Evolutionary conservation across 1,140 invertebrate species (phyloP), one percentile per base, ranked within the genome.

Genomic region (Scaptodrosophila lebanonensis): DNA sequence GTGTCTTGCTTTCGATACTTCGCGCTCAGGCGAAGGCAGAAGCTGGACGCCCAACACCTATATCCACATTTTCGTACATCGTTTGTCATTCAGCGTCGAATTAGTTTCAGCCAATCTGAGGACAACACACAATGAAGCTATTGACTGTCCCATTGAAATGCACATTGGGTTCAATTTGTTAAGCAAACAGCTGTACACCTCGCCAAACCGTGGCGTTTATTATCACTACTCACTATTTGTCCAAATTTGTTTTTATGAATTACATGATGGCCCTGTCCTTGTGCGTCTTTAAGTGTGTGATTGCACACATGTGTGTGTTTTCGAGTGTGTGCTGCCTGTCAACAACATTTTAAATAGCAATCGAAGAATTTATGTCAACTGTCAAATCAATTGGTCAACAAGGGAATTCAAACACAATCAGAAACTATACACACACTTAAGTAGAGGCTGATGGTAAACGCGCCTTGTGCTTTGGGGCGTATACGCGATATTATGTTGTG

Each of bases 151-250:
- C 8, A 25, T 25, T 25, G 3, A 25, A 25, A 25, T 38, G 35
- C 69, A 76, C 69, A 82, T 82, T 82, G 70, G 68, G 45, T 82
- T 82, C 77, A 82, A 82, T 82, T 82, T 82, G 75, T 66, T 82
- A 48, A 42, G 30, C 58, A 82, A 82, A 75, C 75, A 82, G 47
- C 66, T 61, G 62, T 30, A 49, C 50, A 70, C 47, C 69, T 75
- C 53, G 32, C 39, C 32, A 30, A 25, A 25, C 13, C 22, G 12
- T n/a, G n/a, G n/a, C n/a, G n/a, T n/a, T n/a, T n/a, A n/a, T n/a
- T n/a, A n/a, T n/a, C n/a, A n/a, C n/a, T n/a, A 33, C 32, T 8
- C 22, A 33, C 8, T 33, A 3, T 33, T 8, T 13, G 3, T 33
- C 8, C 12, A 11, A n/a, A 33, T 33, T 5, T 33, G 12, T 33